A percentile compares a stretch with the other conserved stretches of the same genome.
phyloP scores from a whole-genome alignment of 2,888 invertebrate species.

The Heliconius hortense region DNA sequence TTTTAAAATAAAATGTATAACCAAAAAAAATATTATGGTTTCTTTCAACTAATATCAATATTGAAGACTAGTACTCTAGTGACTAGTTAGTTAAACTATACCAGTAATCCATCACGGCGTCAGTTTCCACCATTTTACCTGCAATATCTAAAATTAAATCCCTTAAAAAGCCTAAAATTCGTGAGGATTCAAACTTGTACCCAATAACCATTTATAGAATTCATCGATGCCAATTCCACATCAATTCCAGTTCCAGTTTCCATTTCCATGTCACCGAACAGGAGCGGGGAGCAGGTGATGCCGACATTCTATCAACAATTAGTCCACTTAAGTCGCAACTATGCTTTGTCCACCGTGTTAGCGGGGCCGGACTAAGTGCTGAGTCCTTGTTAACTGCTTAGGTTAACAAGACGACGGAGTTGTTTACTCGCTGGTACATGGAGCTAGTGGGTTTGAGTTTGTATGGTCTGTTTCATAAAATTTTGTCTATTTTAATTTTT shows the following conservation, averaged over 20 bases:
- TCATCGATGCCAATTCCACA: neutral
- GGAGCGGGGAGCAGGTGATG: constrained; percentile 41
- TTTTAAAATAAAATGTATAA: too few species aligned
- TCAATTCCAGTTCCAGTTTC: too few species aligned
- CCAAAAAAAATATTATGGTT: too few species aligned
- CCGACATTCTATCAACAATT: constrained; percentile 75
- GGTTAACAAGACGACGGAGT: constrained; percentile 74
- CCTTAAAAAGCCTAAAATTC: too few species aligned
- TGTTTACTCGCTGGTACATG: constrained; percentile 53
- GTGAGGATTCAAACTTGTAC: neutral
- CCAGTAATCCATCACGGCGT: too few species aligned
- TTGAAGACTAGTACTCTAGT: too few species aligned
- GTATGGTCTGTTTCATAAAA: constrained; percentile 4
- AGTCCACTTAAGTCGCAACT: constrained; percentile 75
- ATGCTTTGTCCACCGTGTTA: constrained; percentile 76
- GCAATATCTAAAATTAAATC: too few species aligned
- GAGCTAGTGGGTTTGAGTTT: constrained; percentile 5
- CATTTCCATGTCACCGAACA: constrained; percentile 10
- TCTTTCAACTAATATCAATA: too few species aligned
- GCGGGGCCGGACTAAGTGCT: constrained; percentile 70
- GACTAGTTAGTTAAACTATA: too few species aligned
- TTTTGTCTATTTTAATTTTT: too few species aligned
- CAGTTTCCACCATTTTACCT: too few species aligned
- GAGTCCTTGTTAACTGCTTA: constrained; percentile 79
- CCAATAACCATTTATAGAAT: neutral